These are phyloP conservation scores for Nylanderia fulva DNA, from an alignment of 1,140 invertebrate species.

Conservation along the genomic window DNA sequence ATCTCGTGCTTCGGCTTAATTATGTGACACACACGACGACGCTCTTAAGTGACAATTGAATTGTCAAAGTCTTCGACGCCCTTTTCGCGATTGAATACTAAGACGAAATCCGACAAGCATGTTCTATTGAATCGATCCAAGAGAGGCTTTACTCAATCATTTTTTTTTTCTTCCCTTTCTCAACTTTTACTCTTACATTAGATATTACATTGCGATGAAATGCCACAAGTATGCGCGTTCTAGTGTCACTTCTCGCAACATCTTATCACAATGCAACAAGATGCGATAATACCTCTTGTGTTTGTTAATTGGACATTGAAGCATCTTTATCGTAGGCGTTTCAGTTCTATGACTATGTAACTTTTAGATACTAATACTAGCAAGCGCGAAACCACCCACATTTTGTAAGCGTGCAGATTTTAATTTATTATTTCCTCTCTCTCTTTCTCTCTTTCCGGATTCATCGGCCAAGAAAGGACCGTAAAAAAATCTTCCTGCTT, in stretches of 20 bases:
- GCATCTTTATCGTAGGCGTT: constrained; percentile 35
- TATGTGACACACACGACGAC: constrained; percentile 51
- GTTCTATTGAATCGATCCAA: neutral
- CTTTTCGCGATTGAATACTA: constrained; percentile 38
- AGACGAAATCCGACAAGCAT: neutral
- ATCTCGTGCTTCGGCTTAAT: constrained; percentile 51
- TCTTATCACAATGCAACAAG: constrained; percentile 12
- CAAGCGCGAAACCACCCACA: constrained; percentile 54
- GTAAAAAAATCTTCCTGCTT: constrained; percentile 55
- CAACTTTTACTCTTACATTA: neutral
- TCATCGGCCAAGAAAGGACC: constrained; percentile 48
- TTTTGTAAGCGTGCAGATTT: constrained; percentile 33
- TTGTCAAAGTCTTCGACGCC: constrained; percentile 55
- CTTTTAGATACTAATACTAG: constrained; percentile 47
- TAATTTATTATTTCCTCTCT: constrained; percentile 51
- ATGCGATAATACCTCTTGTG: constrained; percentile 58
- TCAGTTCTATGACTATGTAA: constrained; percentile 53
- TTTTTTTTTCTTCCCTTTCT: neutral
- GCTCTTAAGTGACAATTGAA: constrained; percentile 58
- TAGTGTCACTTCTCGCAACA: constrained; percentile 11
- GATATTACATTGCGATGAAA: constrained; percentile 26
- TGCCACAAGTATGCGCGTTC: neutral
- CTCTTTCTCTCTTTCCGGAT: neutral
- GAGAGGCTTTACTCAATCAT: neutral
- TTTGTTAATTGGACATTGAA: constrained; percentile 60